Percentiles rank a stretch among this genome's conserved stretches.
These are phyloP conservation scores for Amiota minor DNA, from an alignment of 2,888 invertebrate species.

Conservation along the genomic window DNA sequence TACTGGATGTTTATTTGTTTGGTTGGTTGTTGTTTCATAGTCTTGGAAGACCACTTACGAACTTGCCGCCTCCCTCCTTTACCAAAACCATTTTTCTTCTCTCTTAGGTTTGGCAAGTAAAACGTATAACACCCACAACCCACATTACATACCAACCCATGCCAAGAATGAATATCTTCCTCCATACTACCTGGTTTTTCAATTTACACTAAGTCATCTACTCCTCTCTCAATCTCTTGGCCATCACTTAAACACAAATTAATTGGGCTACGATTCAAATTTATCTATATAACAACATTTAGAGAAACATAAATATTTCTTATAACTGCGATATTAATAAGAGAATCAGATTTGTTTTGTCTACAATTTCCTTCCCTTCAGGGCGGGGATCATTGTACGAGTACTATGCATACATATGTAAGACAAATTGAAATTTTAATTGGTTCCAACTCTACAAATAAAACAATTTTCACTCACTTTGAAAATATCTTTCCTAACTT, in stretches of 20 bases:
- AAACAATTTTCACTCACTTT: no score
- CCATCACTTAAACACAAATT: conserved; percentile 13
- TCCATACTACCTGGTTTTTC: no score
- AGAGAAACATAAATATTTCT: conserved; percentile 43
- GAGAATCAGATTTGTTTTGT: conserved; percentile 28
- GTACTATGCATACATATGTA: no score
- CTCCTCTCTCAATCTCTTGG: no score
- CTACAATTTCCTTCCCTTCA: no score
- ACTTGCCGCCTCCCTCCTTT: background rate
- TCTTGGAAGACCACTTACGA: background rate
- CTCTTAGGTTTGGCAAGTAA: background rate
- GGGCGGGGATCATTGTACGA: no score
- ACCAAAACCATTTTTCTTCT: background rate
- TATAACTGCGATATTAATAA: conserved; percentile 63
- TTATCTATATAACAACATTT: conserved; percentile 8
- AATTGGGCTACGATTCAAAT: conserved; percentile 29
- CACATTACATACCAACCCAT: background rate
- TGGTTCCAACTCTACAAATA: no score
- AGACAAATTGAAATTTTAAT: no score
- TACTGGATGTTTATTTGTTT: background rate
- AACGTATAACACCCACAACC: conserved; percentile 13
- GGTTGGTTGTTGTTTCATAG: background rate
- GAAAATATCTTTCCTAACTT: no score
- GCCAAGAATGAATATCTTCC: no score
- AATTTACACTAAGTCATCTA: no score